Evolutionary conservation across 2,797 vertebrate genomes (phyloP).

Genomic region (Prionace glauca): DNA sequence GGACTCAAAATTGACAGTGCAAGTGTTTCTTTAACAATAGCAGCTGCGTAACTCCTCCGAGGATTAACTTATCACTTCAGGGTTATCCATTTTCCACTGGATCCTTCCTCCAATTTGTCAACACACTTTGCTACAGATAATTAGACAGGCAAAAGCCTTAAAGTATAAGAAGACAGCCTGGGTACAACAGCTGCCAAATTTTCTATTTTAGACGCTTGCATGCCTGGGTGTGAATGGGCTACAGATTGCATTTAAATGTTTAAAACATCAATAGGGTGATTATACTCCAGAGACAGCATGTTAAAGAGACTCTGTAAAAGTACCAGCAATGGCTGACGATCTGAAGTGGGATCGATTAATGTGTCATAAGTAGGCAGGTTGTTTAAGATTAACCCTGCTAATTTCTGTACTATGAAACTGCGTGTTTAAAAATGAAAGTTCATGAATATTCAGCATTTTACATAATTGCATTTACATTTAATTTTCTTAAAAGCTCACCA

Average conservation of each 20-base stretch:
- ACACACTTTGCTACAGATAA: constrained; percentile 55
- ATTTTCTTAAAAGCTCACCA: constrained; percentile 31
- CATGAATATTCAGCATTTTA: constrained; percentile 32
- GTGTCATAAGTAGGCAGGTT: not conserved
- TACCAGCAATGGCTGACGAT: not conserved
- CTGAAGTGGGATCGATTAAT: constrained; percentile 27
- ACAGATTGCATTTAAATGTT: constrained; percentile 54
- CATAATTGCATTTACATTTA: constrained; percentile 27
- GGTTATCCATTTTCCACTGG: constrained; percentile 53
- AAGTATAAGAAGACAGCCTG: constrained; percentile 50
- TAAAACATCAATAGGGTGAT: constrained; percentile 53
- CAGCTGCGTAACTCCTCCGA: constrained; percentile 47
- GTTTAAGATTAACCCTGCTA: not conserved
- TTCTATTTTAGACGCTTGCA: constrained; percentile 49
- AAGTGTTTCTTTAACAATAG: constrained; percentile 50
- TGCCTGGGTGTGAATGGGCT: constrained; percentile 53
- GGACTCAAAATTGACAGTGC: constrained; percentile 44
- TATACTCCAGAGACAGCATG: constrained; percentile 52
- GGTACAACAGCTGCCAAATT: constrained; percentile 54
- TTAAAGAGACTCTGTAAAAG: constrained; percentile 46
- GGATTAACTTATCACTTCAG: constrained; percentile 52
- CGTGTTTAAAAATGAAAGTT: not conserved
- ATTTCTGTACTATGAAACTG: not conserved
- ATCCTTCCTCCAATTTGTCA: constrained; percentile 52
- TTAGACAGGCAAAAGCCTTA: constrained; percentile 56